Conservation (phyloP, 1,140 invertebrate genomes). For the Hypsibius dujardini region DNA sequence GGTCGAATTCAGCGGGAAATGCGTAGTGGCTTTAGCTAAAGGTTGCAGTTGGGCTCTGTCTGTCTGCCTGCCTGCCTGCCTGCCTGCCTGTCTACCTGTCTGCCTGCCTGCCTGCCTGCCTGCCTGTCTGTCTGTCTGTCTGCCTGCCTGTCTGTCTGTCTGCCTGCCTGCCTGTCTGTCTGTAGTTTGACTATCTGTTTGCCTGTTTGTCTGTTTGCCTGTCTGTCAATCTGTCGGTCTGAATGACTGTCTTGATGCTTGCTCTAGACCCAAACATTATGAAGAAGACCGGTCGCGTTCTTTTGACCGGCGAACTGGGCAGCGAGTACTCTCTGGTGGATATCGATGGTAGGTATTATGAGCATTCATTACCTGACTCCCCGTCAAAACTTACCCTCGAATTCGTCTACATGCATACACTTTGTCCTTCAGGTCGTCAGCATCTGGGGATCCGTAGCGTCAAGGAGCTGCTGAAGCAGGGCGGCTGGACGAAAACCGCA, state of each 20-base stretch:
- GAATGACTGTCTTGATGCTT: slow-evolving; percentile 19
- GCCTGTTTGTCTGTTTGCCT: too few species aligned
- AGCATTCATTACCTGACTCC: neutral
- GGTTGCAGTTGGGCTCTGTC: too few species aligned
- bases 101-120: too few species aligned
- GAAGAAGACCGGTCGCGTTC: slow-evolving; percentile 30
- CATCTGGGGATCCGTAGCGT: neutral
- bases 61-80: too few species aligned
- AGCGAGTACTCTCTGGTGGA: slow-evolving; percentile 30
- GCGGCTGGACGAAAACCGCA: slow-evolving; percentile 22
- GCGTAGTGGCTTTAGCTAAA: slow-evolving; percentile 27
- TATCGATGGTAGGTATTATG: slow-evolving; percentile 28
- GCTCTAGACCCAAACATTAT: slow-evolving; percentile 29
- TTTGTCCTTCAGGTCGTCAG: neutral
- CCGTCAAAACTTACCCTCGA: neutral
- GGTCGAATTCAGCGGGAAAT: slow-evolving; percentile 30
- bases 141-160: too few species aligned
- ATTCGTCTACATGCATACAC: too few species aligned
- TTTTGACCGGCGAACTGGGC: slow-evolving; percentile 30
- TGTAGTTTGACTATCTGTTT: too few species aligned
- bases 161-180: too few species aligned
- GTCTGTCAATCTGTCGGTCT: too few species aligned
- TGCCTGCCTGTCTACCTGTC: too few species aligned
- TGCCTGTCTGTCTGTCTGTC: too few species aligned
- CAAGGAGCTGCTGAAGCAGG: neutral